Evolutionary conservation across 2,888 invertebrate genomes (phyloP), one percentile per base, ranked within the genome.

Genomic region (Mayetiola destructor): DNA sequence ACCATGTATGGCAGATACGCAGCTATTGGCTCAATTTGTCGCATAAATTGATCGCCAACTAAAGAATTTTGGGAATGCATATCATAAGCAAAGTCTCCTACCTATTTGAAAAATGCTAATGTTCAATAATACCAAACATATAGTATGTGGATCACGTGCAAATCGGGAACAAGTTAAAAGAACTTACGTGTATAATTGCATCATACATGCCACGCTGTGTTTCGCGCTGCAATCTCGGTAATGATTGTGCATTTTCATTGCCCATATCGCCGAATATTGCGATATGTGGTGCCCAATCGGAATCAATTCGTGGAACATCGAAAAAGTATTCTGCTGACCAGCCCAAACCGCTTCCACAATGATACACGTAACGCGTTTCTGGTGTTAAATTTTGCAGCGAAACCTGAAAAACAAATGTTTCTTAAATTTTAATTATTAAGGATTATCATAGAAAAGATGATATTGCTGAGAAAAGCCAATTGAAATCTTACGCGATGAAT

Each of bases 251-350:
- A 73, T 95, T 95, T 63, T 81, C 83, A 68, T 87, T 88, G 30
- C 96, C 96, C 85, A 97, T 83, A 69, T 96, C 96, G 0, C 96
- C 96, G 67, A 83, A 95, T 63, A 96, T 80, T 27, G 88, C 94
- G 39, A 94, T 75, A 18, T 79, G 77, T 0, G 92, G 88, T 18
- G 81, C 76, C 91, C 91, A 93, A 61, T 81, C 67, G 23, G 76
- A 75, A 14, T 79, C 77, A 1, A 72, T 70, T 1, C 85, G 85
- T 1, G 80, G 75, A 0, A 91, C 88, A 63, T 73, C 78, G 72
- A 95, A 89, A 66, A 76, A 80, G 71, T 85, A 93, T 64, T 79
- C 62, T 35, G 81, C 77, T 0, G 93, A 93, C 92, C 92, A 93
- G 0, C 90, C 91, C 59, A 77, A 69, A 10, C 73, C 67, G 60